Evolutionary conservation across 2,888 invertebrate genomes (phyloP).

Genomic region (Tholera decimalis): DNA sequence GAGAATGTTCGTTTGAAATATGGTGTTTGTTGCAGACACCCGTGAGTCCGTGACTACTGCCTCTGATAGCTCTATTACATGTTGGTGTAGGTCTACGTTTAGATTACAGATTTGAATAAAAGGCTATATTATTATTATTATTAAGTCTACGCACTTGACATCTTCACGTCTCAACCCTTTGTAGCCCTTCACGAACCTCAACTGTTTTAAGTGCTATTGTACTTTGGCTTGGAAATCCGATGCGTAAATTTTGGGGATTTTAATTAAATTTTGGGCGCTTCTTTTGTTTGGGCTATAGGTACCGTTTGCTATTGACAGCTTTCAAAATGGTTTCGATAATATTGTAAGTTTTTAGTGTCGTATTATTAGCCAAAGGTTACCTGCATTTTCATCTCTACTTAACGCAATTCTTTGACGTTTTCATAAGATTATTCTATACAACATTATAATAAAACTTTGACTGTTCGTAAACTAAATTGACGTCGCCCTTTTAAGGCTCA

Average conservation of each 20-base stretch:
- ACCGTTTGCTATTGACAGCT: neutral
- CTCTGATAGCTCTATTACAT: slow-evolving; percentile 42
- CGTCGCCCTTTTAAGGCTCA: neutral
- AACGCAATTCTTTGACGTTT: neutral
- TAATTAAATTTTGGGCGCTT: neutral
- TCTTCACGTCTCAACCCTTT: slow-evolving; percentile 31
- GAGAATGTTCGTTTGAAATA: slow-evolving; percentile 45
- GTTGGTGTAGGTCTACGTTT: no score
- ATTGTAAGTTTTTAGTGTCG: neutral
- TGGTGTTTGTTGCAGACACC: slow-evolving; percentile 26
- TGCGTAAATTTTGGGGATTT: neutral
- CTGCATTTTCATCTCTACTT: neutral
- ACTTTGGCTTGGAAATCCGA: neutral
- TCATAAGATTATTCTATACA: neutral
- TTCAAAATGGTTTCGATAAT: neutral
- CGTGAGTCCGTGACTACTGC: slow-evolving; percentile 35
- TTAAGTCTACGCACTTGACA: slow-evolving; percentile 6
- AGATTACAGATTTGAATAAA: no score
- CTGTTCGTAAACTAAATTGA: neutral
- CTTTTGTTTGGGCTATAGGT: slow-evolving; percentile 10
- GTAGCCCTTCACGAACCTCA: neutral
- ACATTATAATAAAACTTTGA: neutral
- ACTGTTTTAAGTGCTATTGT: neutral
- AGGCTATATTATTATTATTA: no score
- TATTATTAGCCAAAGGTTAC: neutral